phyloP scores from a whole-genome alignment of 1,140 invertebrate genomes.

The Bombus turneri region DNA sequence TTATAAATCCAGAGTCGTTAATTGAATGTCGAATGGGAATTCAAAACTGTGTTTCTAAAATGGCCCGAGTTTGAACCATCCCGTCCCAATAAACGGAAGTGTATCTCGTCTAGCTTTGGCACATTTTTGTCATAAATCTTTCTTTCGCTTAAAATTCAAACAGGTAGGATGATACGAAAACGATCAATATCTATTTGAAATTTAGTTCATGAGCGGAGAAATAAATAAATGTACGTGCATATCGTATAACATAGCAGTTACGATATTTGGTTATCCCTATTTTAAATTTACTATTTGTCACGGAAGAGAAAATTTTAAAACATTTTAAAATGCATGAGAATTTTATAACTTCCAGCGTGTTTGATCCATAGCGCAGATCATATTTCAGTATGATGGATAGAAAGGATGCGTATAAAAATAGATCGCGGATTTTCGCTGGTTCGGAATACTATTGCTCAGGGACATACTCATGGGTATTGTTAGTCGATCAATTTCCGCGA shows the following conservation, averaged over 20 bases:
- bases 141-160: neutral
- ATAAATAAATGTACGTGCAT: neutral
- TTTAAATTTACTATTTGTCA: neutral
- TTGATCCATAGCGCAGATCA: neutral
- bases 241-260: neutral
- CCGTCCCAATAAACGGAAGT: neutral
- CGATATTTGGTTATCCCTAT: neutral
- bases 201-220: neutral
- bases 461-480: neutral
- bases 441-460: neutral
- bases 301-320: too few species aligned
- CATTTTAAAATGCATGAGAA: neutral
- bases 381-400: slow-evolving; percentile 13
- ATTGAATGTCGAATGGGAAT: neutral
- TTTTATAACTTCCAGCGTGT: neutral
- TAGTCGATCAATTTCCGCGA: neutral
- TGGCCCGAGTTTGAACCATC: neutral
- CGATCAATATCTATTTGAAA: neutral
- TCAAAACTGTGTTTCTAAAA: neutral
- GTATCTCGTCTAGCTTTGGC: too few species aligned
- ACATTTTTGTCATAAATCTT: neutral
- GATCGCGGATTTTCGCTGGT: neutral
- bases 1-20: neutral
- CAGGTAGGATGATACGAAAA: neutral
- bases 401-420: neutral